Conservation (phyloP, 2,888 invertebrate species). For the Chrysolina americana region DNA sequence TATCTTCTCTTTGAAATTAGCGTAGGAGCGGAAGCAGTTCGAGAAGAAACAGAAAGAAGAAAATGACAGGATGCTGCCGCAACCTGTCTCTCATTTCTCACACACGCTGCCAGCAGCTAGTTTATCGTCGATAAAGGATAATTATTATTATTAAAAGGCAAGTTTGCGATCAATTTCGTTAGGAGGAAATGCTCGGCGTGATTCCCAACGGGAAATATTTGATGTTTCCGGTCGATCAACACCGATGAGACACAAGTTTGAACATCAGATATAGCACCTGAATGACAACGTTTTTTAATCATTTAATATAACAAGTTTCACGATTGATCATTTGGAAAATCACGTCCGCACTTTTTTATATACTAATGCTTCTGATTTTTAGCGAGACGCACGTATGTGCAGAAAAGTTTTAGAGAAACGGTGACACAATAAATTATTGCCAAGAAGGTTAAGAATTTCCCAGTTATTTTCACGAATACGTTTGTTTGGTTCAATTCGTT, state of each 20-base stretch:
- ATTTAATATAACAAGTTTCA: constrained; percentile 17
- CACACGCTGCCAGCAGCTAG: constrained; percentile 42
- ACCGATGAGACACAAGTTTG: background rate
- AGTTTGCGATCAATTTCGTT: constrained; percentile 38
- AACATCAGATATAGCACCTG: background rate
- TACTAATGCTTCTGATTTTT: too few relatives aligned
- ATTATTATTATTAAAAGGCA: constrained; percentile 46
- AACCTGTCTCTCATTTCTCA: constrained; percentile 50
- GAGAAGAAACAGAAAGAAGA: constrained; percentile 21
- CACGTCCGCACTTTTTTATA: too few relatives aligned
- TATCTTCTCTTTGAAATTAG: background rate
- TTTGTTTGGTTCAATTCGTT: too few relatives aligned
- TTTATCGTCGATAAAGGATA: constrained; percentile 47
- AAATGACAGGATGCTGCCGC: constrained; percentile 41
- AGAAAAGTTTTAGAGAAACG: too few relatives aligned
- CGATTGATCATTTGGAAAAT: too few relatives aligned
- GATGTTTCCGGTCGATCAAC: constrained; percentile 41
- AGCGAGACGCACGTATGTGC: too few relatives aligned
- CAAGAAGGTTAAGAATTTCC: too few relatives aligned
- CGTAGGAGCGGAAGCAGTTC: constrained; percentile 26
- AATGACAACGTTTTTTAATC: constrained; percentile 15
- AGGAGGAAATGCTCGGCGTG: constrained; percentile 38
- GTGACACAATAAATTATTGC: too few relatives aligned
- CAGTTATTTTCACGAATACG: too few relatives aligned
- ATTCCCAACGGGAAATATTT: constrained; percentile 35